These are phyloP conservation scores for Synergus laeviventris DNA, from an alignment of 2,888 invertebrate genomes.

Conservation along the genomic window DNA sequence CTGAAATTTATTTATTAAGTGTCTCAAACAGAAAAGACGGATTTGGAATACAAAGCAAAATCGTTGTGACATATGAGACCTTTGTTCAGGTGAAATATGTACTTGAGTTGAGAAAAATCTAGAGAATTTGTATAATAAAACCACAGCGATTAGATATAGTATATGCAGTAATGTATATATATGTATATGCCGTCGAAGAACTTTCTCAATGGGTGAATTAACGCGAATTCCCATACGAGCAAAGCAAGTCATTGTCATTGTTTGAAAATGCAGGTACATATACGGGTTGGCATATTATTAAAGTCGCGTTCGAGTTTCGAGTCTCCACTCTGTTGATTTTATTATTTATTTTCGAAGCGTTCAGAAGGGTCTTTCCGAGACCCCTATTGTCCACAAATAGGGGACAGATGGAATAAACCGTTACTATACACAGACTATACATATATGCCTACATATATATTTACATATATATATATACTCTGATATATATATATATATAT, in stretches of 20 bases:
- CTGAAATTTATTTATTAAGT: neutral
- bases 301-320: neutral
- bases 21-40: neutral
- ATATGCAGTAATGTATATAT: too few relatives aligned
- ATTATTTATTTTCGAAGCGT: conserved; percentile 28
- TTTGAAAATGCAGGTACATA: conserved; percentile 34
- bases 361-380: neutral
- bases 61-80: neutral
- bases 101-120: conserved; percentile 6
- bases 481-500: too few relatives aligned
- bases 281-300: conserved; percentile 21
- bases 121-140: conserved; percentile 1
- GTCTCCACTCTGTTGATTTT: conserved; percentile 36
- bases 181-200: conserved; percentile 20
- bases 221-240: conserved; percentile 26
- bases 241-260: conserved; percentile 24
- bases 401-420: conserved; percentile 33
- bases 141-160: conserved; percentile 1
- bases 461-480: too few relatives aligned
- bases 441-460: neutral
- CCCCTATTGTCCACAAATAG: conserved; percentile 23
- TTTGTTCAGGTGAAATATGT: neutral
- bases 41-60: neutral
- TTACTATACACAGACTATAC: neutral
- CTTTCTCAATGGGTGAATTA: conserved; percentile 20